Evolutionary conservation across 2,797 vertebrate genomes (phyloP), one percentile per base, ranked within the genome.

Genomic region (Takifugu ocellatus): DNA sequence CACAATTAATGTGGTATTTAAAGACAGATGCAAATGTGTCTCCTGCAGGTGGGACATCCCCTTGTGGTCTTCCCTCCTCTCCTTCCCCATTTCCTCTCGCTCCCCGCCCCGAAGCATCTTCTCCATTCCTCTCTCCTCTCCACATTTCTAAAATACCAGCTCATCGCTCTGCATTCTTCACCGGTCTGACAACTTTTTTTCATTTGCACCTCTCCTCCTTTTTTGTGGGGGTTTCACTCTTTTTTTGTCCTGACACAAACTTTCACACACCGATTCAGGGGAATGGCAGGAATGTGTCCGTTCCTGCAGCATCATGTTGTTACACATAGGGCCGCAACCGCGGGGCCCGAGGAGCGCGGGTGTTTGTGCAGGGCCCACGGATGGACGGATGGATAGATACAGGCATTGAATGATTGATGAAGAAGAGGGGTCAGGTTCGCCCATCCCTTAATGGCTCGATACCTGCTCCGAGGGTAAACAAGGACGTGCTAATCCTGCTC

Each of bases 221-320:
- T 45, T 60, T 63, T 65, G 21, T 21, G 21, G 21, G 75, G 42
- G 36, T 64, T 26, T 21, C 44, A n/a, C 39, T 59, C 63, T 56
- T 36, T 21, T 63, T 26, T 33, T 61, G 51, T 39, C 27, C 54
- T 53, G 47, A 65, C 64, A 63, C 70, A 77, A 64, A 75, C 64
- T 53, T 61, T 49, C 63, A 58, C 51, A 56, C 59, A 63, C 62
- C 49, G 25, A 70, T 78, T 70, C n/a, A 43, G 53, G 75, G 69
- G 82, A 88, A 90, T 87, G 73, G 66, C 33, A 62, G 75, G 84
- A 82, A 91, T 90, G 81, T 51, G 47, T 68, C 45, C 9, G 26
- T 72, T 84, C 88, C 77, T 87, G 77, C 75, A 81, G 80, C 72
- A 80, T 89, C 82, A 78, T 88, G 79, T 91, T 89, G 72, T 84